Conservation (phyloP, 2,888 invertebrate genomes). For the Drymonia ruficornis region DNA sequence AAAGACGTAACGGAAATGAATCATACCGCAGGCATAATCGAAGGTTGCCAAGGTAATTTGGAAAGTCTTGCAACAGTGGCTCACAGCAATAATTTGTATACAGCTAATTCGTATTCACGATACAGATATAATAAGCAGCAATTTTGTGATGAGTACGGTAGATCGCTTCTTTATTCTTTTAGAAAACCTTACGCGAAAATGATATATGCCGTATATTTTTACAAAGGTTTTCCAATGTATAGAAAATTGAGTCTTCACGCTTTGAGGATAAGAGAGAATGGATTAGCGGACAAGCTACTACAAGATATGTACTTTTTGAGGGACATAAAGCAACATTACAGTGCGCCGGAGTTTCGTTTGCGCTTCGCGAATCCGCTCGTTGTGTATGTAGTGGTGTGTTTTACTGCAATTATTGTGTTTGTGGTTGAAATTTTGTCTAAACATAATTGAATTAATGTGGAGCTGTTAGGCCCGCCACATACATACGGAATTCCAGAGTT, state of each 20-base stretch:
- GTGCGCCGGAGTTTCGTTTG: not conserved
- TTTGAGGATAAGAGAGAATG: conserved; percentile 16
- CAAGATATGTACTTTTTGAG: conserved; percentile 2
- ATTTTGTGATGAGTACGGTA: conserved; percentile 6
- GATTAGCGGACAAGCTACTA: conserved; percentile 10
- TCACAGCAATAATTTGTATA: not conserved
- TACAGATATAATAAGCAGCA: not conserved
- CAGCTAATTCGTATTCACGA: not conserved
- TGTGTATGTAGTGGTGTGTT: conserved; percentile 4
- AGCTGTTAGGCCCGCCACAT: too few species aligned
- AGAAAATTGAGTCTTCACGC: not conserved
- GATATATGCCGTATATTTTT: conserved; percentile 11
- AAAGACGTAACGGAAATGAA: not conserved
- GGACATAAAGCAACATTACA: conserved; percentile 1
- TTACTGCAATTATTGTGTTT: conserved; percentile 7
- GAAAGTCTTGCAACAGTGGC: not conserved
- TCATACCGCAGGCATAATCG: not conserved
- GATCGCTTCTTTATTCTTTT: conserved; percentile 10
- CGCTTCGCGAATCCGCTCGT: conserved; percentile 3
- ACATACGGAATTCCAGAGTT: too few species aligned
- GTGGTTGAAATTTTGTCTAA: conserved; percentile 8
- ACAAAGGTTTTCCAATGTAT: conserved; percentile 22
- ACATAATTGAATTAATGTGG: too few species aligned
- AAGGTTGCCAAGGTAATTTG: not conserved
- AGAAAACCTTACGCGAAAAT: conserved; percentile 7